A percentile compares a stretch with the other conserved stretches of the same genome.
These are phyloP conservation scores for Zhuqinia jingwanae DNA, from an alignment of 2,888 invertebrate species.

Conservation along the genomic window DNA sequence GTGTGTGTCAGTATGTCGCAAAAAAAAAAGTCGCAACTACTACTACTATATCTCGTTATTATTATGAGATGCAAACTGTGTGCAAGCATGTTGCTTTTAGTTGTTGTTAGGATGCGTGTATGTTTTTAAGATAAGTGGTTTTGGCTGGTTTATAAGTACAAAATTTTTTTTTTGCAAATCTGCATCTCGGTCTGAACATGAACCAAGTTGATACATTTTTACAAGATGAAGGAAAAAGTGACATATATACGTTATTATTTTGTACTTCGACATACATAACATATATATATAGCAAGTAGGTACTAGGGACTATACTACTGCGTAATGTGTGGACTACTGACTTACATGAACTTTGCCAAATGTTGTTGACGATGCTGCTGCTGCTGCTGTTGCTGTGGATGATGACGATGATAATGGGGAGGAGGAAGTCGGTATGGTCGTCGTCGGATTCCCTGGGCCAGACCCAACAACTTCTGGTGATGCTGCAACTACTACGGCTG, in stretches of 20 bases:
- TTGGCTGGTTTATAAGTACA: background rate
- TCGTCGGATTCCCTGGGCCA: conserved; percentile 65
- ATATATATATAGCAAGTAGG: no score
- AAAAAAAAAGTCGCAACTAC: background rate
- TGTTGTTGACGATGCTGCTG: conserved; percentile 45
- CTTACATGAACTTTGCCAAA: conserved; percentile 70
- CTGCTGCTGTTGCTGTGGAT: conserved; percentile 52
- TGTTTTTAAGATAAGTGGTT: background rate
- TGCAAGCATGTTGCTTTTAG: background rate
- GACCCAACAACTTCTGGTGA: conserved; percentile 60
- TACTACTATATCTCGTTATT: background rate
- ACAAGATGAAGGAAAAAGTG: no score
- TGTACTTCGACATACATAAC: no score
- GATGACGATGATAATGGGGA: conserved; percentile 23
- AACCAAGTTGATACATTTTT: no score
- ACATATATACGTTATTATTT: no score
- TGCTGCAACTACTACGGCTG: background rate
- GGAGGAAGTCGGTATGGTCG: conserved; percentile 48
- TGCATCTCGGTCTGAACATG: no score
- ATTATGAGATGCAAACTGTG: background rate
- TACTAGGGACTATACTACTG: no score
- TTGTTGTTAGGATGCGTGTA: no score
- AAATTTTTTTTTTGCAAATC: background rate
- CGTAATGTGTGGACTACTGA: conserved; percentile 42
- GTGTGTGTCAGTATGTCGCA: no score